These are phyloP conservation scores for Crotalus horridus DNA, from an alignment of 2,113 vertebrate species.

Conservation along the genomic window DNA sequence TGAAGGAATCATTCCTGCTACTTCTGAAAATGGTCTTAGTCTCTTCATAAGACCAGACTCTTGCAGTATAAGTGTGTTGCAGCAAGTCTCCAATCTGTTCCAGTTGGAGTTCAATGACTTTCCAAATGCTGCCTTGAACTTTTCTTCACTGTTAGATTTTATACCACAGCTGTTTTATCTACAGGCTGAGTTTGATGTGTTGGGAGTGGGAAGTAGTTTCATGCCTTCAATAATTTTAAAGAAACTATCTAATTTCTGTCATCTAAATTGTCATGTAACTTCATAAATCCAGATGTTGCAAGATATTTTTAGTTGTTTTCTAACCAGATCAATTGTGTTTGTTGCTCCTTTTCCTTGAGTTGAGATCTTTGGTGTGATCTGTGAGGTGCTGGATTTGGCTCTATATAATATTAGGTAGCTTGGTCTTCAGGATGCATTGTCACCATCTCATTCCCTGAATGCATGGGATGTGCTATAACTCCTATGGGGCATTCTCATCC, in stretches of 20 bases:
- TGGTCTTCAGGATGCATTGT: neutral
- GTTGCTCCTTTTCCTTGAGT: neutral
- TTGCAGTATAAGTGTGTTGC: neutral
- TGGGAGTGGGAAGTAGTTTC: neutral
- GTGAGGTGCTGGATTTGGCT: neutral
- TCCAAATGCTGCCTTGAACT: neutral
- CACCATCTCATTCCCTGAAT: neutral
- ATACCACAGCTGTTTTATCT: neutral
- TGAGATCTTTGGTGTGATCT: neutral
- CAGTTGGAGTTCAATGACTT: neutral
- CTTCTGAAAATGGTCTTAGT: neutral
- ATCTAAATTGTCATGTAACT: neutral
- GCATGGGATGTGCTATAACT: neutral
- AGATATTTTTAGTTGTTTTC: neutral
- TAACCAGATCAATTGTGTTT: neutral
- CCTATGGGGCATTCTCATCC: neutral
- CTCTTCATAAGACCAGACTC: neutral
- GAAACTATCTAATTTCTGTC: neutral
- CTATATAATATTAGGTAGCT: neutral
- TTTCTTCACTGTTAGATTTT: neutral
- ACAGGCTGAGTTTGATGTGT: neutral
- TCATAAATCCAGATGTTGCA: neutral
- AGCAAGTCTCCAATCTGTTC: neutral
- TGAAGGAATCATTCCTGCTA: neutral
- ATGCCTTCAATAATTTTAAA: neutral